Base-by-base conservation (phyloP, 92 coral and sea anemone species). In the Zoanthus solanderi region DNA sequence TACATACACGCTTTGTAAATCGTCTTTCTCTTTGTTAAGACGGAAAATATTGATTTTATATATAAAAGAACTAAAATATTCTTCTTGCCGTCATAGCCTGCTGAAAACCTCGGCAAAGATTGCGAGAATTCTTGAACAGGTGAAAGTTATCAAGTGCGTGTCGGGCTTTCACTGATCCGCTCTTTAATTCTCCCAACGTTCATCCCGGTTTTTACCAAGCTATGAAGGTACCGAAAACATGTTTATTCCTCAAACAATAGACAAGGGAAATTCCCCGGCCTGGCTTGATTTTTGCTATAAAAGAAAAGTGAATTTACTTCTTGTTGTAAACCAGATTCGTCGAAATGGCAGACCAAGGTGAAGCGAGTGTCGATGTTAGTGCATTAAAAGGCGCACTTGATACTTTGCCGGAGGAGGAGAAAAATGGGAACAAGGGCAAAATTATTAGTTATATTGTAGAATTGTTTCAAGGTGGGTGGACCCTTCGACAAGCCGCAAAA, bases 381-480 rank as follows among this genome's bases (percentile, higher is more conserved):
- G 83, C 87, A 23, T 23, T 90, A 3, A 57, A 42, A 31, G 44
- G 32, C 32, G 32, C 79, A 32, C 17, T 14, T 63, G 89, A 91
- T 28, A 78, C 28, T 23, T 75, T 91, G 34, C 83, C 89, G 7
- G 89, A 88, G 47, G 91, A 79, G 11, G 91, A 91, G 31, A 78
- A 53, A 47, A 67, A 78, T 0, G 93, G 89, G 78, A 84, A 84
- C n/a, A 56, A 50, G 58, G 81, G 89, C 48, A 88, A 77, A 61
- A 76, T 91, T 3, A 10, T 88, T 63, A 11, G 31, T 3, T 88
- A 92, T 71, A 34, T 85, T n/a, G 4, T 66, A 2, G 45, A 89
- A 0, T 60, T 88, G 12, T 4, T 29, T 28, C 92, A 78, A 32
- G 18, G 78, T 52, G 94, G 94, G 17, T 92, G 94, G 94, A 17